These are phyloP conservation scores for Thera obeliscata DNA, from an alignment of 2,888 invertebrate species.

Conservation along the genomic window DNA sequence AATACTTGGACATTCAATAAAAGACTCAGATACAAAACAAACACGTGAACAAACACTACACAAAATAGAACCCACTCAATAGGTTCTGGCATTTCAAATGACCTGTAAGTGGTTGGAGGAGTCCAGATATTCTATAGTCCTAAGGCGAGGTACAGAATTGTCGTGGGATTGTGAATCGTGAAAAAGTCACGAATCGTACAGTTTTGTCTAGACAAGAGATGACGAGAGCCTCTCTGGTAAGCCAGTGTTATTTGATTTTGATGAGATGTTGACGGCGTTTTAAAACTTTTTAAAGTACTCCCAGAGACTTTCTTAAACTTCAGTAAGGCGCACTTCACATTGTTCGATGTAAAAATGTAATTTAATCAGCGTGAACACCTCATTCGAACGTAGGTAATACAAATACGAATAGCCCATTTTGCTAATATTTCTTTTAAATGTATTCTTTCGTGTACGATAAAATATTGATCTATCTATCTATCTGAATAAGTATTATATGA, in stretches of 20 bases:
- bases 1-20: neutral
- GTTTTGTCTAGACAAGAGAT: constrained; percentile 78
- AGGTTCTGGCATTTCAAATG: neutral
- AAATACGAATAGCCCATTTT: too few relatives aligned
- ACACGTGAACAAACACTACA: neutral
- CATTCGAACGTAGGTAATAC: too few relatives aligned
- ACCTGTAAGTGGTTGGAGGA: neutral
- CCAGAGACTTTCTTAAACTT: neutral
- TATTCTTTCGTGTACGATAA: too few relatives aligned
- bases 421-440: too few relatives aligned
- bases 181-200: constrained; percentile 76
- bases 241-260: constrained; percentile 38
- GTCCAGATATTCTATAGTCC: constrained; percentile 7
- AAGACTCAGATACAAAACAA: neutral
- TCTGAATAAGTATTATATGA: too few relatives aligned
- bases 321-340: neutral
- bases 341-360: too few relatives aligned
- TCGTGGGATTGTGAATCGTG: constrained; percentile 74
- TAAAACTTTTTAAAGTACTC: constrained; percentile 22
- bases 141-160: constrained; percentile 53
- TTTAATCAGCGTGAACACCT: too few relatives aligned
- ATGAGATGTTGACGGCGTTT: constrained; percentile 39
- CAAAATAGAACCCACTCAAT: neutral
- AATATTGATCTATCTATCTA: too few relatives aligned
- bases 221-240: constrained; percentile 55